These are phyloP conservation scores for Trichacis sp. DNA, from an alignment of 2,888 invertebrate species.

Conservation along the genomic window DNA sequence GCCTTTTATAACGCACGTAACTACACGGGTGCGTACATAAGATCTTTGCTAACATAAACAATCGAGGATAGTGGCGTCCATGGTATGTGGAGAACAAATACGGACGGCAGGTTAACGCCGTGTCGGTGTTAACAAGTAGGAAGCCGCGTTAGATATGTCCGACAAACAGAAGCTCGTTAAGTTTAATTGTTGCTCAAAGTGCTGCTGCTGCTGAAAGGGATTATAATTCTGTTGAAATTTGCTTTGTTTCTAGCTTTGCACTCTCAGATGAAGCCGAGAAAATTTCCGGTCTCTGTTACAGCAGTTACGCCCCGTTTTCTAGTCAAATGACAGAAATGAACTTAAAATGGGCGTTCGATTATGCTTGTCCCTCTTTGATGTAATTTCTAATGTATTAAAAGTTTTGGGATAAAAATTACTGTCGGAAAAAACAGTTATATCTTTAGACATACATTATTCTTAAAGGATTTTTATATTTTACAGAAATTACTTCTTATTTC, in stretches of 20 bases:
- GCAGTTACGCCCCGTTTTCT: too few species aligned
- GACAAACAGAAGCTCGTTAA: slow-evolving; percentile 58
- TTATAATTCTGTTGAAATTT: not conserved
- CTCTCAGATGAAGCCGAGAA: too few species aligned
- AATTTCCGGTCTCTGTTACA: too few species aligned
- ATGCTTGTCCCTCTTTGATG: too few species aligned
- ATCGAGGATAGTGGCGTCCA: slow-evolving; percentile 35
- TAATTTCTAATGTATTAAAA: too few species aligned
- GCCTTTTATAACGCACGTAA: slow-evolving; percentile 15
- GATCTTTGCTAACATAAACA: slow-evolving; percentile 24
- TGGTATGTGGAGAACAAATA: slow-evolving; percentile 51
- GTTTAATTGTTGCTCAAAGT: slow-evolving; percentile 54
- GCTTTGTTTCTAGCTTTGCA: not conserved
- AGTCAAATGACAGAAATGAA: too few species aligned
- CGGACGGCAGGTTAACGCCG: slow-evolving; percentile 53
- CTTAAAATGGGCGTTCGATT: too few species aligned
- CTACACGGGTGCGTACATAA: slow-evolving; percentile 8
- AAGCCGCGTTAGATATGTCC: slow-evolving; percentile 56
- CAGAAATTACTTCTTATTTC: too few species aligned
- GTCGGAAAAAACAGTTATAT: too few species aligned
- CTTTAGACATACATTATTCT: too few species aligned
- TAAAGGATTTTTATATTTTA: too few species aligned
- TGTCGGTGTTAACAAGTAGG: slow-evolving; percentile 57
- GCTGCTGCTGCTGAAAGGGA: not conserved
- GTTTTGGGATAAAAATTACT: too few species aligned